Evolutionary conservation across 92 coral and sea anemone species (phyloP), one percentile per base, ranked within the genome.

Genomic region (Micromussa lordhowensis): DNA sequence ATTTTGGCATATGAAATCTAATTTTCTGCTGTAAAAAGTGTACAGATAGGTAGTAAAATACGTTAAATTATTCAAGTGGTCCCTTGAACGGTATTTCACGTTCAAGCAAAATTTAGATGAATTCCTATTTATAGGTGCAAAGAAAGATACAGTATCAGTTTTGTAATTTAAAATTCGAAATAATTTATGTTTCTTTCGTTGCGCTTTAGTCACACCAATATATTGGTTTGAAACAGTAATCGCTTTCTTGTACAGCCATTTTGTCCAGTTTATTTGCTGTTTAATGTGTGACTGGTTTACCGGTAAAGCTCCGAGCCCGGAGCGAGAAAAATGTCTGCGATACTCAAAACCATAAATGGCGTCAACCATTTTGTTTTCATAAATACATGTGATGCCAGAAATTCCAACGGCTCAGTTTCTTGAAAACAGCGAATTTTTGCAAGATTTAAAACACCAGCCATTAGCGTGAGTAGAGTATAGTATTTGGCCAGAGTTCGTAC

Each of bases 21-120:
- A 79, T 77, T 86, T 86, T 86, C 77, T 77, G 83, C 32, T 86
- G 89, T 86, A 86, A 59, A 86, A 86, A 86, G 83, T 86, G 89
- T 86, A 86, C 83, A 86, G 83, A 77, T 77, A 86, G 76, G 36
- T 78, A 77, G 30, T 77, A 24, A 36, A 85, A 61, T 76, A 44
- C 51, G 66, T 63, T 86, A 86, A 86, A 86, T 86, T 86, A 86
- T 86, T 86, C 77, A 77, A 77, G 88, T 58, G 73, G 38, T 38
- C 80, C 16, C 15, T 44, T 58, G 9, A 26, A 28, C 72, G 58
- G 77, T 40, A 19, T 49, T 70, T 44, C 34, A 19, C 44, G 57
- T 35, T 29, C 64, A 58, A 74, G 48, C 58, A 11, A 61, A 36
- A 63, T 63, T 7, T 44, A 66, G 71, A 34, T 18, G 71, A 66